Evolutionary conservation across 2,888 invertebrate species (phyloP).

Genomic region (Diplazon laetatorius): DNA sequence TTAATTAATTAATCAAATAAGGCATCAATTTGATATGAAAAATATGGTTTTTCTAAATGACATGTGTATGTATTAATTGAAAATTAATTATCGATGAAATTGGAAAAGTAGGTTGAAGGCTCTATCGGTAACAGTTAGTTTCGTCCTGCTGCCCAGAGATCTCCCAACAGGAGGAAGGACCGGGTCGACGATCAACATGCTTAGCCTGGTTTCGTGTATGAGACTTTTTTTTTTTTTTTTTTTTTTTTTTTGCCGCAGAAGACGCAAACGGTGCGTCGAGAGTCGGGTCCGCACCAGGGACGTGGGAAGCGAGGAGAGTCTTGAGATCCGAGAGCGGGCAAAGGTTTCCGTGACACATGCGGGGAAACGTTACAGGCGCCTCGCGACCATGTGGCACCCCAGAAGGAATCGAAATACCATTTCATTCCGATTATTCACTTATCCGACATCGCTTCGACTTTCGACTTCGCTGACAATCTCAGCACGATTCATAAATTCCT

Average conservation of each 20-base stretch:
- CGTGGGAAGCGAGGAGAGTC: slow-evolving; percentile 78
- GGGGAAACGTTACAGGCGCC: slow-evolving; percentile 72
- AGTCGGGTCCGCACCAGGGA: slow-evolving; percentile 61
- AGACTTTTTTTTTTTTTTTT: neutral
- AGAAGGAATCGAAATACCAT: slow-evolving; percentile 42
- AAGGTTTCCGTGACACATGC: slow-evolving; percentile 72
- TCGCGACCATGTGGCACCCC: slow-evolving; percentile 69
- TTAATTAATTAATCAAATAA: too few species aligned
- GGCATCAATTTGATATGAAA: too few species aligned
- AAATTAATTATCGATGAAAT: neutral
- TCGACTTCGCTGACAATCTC: neutral
- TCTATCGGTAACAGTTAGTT: neutral
- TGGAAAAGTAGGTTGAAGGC: neutral
- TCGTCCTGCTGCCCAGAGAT: slow-evolving; percentile 34
- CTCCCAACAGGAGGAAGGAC: slow-evolving; percentile 56
- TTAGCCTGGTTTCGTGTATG: slow-evolving; percentile 52
- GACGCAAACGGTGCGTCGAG: slow-evolving; percentile 44
- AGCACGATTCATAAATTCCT: too few species aligned
- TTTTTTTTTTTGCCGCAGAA: slow-evolving; percentile 54
- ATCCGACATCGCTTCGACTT: neutral
- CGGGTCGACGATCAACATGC: slow-evolving; percentile 70
- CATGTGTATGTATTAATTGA: neutral
- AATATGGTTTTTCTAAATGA: too few species aligned
- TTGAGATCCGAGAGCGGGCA: slow-evolving; percentile 24
- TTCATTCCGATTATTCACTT: slow-evolving; percentile 18